Percentiles rank a stretch among this genome's conserved stretches.
phyloP scores from a whole-genome alignment of 2,113 vertebrate species.

The Propithecus coquereli region DNA sequence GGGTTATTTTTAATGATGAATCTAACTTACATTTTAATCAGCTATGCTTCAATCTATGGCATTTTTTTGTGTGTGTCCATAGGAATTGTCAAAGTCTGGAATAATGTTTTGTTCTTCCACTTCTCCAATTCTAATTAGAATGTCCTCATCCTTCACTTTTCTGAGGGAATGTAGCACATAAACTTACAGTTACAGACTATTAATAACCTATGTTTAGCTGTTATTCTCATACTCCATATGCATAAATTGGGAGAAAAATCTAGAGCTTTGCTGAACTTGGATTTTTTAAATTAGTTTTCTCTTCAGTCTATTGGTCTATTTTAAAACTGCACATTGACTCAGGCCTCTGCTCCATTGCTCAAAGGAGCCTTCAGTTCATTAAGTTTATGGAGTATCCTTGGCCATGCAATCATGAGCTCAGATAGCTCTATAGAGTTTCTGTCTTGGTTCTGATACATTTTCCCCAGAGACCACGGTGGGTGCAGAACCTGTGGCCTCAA shows the following conservation, averaged over 20 bases:
- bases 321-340: background rate
- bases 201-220: background rate
- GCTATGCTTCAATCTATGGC: background rate
- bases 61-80: background rate
- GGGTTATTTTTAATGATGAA: background rate
- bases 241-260: background rate
- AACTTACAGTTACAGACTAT: conserved; percentile 10
- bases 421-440: background rate
- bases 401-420: background rate
- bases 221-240: background rate
- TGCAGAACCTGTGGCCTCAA: no score
- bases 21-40: conserved; percentile 9
- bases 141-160: background rate
- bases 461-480: background rate
- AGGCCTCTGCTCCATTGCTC: background rate
- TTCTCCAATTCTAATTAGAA: conserved; percentile 41
- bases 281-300: conserved; percentile 5
- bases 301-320: background rate
- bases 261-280: background rate
- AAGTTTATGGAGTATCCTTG: background rate
- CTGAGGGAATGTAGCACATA: background rate
- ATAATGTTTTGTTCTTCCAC: conserved; percentile 1
- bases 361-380: background rate
- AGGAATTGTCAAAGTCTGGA: background rate
- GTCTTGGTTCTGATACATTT: conserved; percentile 5